Conservation (phyloP, 2,888 invertebrate species). For the Leptinotarsa rubiginosa region DNA sequence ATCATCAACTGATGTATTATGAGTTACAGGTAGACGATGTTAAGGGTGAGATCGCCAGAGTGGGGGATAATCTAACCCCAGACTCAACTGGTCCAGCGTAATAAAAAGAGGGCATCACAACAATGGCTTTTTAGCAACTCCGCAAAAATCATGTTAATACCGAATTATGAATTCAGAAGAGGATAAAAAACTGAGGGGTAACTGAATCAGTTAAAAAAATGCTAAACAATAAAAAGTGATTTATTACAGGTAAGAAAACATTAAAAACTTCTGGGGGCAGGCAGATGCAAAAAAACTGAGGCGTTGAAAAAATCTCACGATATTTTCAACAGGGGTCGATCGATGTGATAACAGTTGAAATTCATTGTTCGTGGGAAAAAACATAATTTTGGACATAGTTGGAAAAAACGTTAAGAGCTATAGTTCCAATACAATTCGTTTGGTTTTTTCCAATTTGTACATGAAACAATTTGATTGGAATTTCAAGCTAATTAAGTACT, state of each 20-base stretch:
- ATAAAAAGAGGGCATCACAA: conserved; percentile 41
- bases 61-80: conserved; percentile 51
- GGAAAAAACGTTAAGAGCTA: too few relatives aligned
- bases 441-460: too few relatives aligned
- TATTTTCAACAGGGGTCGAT: conserved; percentile 35
- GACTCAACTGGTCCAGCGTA: conserved; percentile 25
- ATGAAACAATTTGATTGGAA: too few relatives aligned
- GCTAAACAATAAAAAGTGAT: conserved; percentile 46
- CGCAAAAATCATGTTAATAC: conserved; percentile 61
- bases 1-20: conserved; percentile 49
- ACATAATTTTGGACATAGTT: background rate
- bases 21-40: conserved; percentile 39
- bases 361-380: conserved; percentile 43
- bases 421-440: too few relatives aligned
- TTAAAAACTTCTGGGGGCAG: conserved; percentile 46
- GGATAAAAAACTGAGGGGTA: conserved; percentile 44
- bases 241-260: conserved; percentile 45
- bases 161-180: conserved; percentile 46
- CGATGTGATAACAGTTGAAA: conserved; percentile 38
- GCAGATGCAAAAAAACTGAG: conserved; percentile 46
- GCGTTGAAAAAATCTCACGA: conserved; percentile 50
- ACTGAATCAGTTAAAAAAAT: conserved; percentile 41
- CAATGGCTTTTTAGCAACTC: conserved; percentile 35
- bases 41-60: conserved; percentile 39
- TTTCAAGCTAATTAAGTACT: too few relatives aligned